Evolutionary conservation across 1,140 invertebrate species (phyloP).

Genomic region (Kradibia gibbosae): DNA sequence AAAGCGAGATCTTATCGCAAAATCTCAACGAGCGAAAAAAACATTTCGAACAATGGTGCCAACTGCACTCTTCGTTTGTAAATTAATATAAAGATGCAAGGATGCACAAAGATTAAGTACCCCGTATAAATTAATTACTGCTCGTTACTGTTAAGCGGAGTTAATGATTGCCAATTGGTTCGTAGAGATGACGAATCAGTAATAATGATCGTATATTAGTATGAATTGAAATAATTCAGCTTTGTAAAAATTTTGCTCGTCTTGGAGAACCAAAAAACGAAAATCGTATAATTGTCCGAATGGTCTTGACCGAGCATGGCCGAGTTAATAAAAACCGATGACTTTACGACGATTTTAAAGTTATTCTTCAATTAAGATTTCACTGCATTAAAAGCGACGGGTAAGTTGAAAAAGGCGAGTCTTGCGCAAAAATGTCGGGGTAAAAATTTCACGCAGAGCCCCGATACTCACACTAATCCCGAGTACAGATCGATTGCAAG

Average conservation of each 20-base stretch:
- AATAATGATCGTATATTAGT: not conserved
- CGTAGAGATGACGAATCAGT: too few relatives aligned
- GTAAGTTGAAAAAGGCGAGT: conserved; percentile 3
- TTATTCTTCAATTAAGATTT: conserved; percentile 24
- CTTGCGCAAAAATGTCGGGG: conserved; percentile 41
- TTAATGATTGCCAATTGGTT: too few relatives aligned
- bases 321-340: not conserved
- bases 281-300: not conserved
- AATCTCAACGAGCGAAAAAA: too few relatives aligned
- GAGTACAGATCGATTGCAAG: conserved; percentile 14
- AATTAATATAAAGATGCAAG: too few relatives aligned
- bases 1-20: too few relatives aligned
- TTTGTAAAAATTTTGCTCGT: not conserved
- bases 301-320: not conserved
- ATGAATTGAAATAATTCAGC: not conserved
- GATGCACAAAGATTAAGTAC: too few relatives aligned
- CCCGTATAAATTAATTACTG: too few relatives aligned
- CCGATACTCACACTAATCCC: not conserved
- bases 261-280: not conserved
- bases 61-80: too few relatives aligned
- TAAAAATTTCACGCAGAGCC: conserved; percentile 18
- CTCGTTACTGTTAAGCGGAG: too few relatives aligned
- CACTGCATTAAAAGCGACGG: conserved; percentile 8
- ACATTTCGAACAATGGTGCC: too few relatives aligned
- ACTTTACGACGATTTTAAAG: not conserved